Base-by-base conservation (phyloP, 2,888 invertebrate genomes). In the Hemicrepidius hirtus region DNA sequence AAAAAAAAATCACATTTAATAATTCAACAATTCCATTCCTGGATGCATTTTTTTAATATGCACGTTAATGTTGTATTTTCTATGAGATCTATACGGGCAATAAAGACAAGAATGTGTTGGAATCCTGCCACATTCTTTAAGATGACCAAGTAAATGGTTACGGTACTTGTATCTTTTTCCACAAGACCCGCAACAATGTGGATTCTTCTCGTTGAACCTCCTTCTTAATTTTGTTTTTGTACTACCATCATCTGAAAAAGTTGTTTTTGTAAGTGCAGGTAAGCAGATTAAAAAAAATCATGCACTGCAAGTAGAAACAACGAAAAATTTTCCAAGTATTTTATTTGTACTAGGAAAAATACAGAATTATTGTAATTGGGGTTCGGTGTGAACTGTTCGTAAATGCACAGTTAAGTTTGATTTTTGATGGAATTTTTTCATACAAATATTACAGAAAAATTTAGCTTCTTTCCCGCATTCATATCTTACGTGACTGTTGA, bases 31-130 rank as follows among this genome's bases (percentile, higher is more conserved):
- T 1, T 21, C 24, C 50, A 50, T 50, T 50, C 50, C 50, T 12
- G 50, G 20, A 7, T 50, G 50, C 12, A 50, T 21, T 18, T 50
- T 50, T 24, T 24, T 24, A 24, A 50, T 50, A 50, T 76, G 76
- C 0, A 71, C 67, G 35, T 72, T 76, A 55, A 74, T 37, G 32
- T 74, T 76, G 10, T 71, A 73, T 46, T 76, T 76, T 40, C 72
- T 68, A 32, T 64, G 46, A 13, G 49, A 49, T 20, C 40, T 46
- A 35, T 64, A 93, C 21, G 91, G 88, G 86, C 93, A 94, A 84
- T 92, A 91, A 21, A 93, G 93, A 81, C 93, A 94, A 75, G 92
- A 92, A 87, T 93, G 93, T 69, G 92, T 89, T 0, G 93, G 93
- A 73, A 92, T 91, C 82, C 93, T 93, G 77, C 93, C 93, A 59